These are phyloP conservation scores for Leptoclinus maculatus DNA, from an alignment of 2,797 vertebrate genomes.

Conservation along the genomic window DNA sequence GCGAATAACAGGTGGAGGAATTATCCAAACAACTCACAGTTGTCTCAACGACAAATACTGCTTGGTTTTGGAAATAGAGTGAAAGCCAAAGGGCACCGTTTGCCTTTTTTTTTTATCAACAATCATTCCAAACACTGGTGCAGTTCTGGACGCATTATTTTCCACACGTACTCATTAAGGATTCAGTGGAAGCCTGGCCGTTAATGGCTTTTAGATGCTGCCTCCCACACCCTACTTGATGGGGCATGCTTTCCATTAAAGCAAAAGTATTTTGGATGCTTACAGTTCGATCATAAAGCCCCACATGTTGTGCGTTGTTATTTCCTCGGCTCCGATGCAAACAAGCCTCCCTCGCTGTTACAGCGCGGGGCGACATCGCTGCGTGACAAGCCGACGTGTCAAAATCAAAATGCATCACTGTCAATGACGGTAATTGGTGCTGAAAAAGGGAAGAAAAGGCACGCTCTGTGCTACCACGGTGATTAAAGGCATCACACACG, in stretches of 20 bases:
- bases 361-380: slow-evolving; percentile 49
- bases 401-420: slow-evolving; percentile 79
- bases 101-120: slow-evolving; percentile 63
- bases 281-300: slow-evolving; percentile 71
- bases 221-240: slow-evolving; percentile 75
- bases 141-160: slow-evolving; percentile 53
- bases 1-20: slow-evolving; percentile 41
- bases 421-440: slow-evolving; percentile 70
- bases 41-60: slow-evolving; percentile 31
- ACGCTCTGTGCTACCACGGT: slow-evolving; percentile 29
- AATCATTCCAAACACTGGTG: slow-evolving; percentile 60
- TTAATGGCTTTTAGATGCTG: slow-evolving; percentile 74
- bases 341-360: slow-evolving; percentile 59
- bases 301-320: slow-evolving; percentile 75
- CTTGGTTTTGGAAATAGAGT: slow-evolving; percentile 13
- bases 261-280: slow-evolving; percentile 66
- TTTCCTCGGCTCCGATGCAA: slow-evolving; percentile 58
- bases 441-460: slow-evolving; percentile 49
- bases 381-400: slow-evolving; percentile 74
- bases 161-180: slow-evolving; percentile 61
- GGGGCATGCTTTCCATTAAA: slow-evolving; percentile 76
- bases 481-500: slow-evolving; percentile 57
- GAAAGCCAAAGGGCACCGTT: slow-evolving; percentile 45
- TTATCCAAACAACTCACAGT: slow-evolving; percentile 34
- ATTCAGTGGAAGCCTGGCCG: slow-evolving; percentile 61